Percentiles rank a stretch among this genome's conserved stretches.
Evolutionary conservation across 2,888 invertebrate species (phyloP).

Genomic region (Chromoteleia sp.): DNA sequence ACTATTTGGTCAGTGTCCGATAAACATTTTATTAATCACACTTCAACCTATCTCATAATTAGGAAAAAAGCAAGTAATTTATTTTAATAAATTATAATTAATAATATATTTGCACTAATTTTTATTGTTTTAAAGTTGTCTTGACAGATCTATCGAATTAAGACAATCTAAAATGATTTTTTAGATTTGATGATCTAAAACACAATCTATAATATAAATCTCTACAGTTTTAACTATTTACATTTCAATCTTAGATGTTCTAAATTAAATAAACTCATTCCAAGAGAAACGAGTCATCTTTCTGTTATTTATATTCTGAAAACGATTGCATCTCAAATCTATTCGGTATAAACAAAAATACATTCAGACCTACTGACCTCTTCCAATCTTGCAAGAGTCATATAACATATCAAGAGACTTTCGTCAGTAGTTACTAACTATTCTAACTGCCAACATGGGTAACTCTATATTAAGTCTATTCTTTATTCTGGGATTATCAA

Average conservation of each 20-base stretch:
- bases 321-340: conserved; percentile 26
- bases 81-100: no score
- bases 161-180: no score
- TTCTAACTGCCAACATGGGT: conserved; percentile 76
- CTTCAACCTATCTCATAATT: no score
- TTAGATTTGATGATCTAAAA: conserved; percentile 5
- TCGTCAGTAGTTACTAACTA: conserved; percentile 74
- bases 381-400: conserved; percentile 35
- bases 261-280: background rate
- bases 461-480: conserved; percentile 68
- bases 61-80: no score
- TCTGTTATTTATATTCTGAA: conserved; percentile 13
- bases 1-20: no score
- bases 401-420: conserved; percentile 32
- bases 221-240: background rate
- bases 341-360: conserved; percentile 34
- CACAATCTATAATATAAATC: background rate
- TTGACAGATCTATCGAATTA: no score
- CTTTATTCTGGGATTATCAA: conserved; percentile 68
- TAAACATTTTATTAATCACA: no score
- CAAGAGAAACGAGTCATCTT: background rate
- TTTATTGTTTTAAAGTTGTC: no score
- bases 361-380: conserved; percentile 54
- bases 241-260: background rate
- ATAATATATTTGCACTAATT: no score